These are phyloP conservation scores for Drosophila pseudoobscura DNA, from an alignment of 1,140 invertebrate genomes.

Conservation along the genomic window DNA sequence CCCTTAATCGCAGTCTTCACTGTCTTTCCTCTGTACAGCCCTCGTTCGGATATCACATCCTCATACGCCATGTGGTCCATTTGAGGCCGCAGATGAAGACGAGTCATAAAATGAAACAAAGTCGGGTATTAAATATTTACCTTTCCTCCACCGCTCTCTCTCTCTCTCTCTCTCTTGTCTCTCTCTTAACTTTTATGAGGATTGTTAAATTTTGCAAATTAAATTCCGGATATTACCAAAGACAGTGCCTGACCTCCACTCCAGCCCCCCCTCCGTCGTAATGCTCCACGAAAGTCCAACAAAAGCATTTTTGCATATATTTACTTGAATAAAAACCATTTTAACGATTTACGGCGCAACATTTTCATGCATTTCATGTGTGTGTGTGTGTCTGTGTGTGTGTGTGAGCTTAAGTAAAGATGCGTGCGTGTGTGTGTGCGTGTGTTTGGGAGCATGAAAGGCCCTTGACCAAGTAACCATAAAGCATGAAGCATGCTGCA, in stretches of 20 bases:
- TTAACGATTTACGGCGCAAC: constrained; percentile 78
- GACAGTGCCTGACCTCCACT: constrained; percentile 22
- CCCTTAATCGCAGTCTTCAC: no score
- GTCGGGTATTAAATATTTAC: constrained; percentile 62
- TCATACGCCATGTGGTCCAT: constrained; percentile 30
- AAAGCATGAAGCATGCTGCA: constrained; percentile 81
- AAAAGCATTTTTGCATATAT: constrained; percentile 79
- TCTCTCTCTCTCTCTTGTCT: background rate
- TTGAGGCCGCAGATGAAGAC: background rate
- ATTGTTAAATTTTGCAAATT: constrained; percentile 71
- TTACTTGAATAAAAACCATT: constrained; percentile 78
- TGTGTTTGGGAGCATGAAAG: constrained; percentile 55
- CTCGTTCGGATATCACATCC: background rate
- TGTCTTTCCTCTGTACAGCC: no score
- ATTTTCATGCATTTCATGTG: constrained; percentile 75
- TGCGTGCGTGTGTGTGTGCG: constrained; percentile 28
- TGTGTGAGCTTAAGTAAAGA: constrained; percentile 45
- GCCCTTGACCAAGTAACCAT: constrained; percentile 81
- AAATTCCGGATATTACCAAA: constrained; percentile 61
- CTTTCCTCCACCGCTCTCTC: background rate
- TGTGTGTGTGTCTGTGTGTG: background rate
- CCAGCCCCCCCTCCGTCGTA: constrained; percentile 13
- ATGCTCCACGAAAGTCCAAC: constrained; percentile 38
- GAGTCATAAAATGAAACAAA: constrained; percentile 41
- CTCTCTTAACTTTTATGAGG: constrained; percentile 49